Conservation (phyloP, 2,888 invertebrate species). For the Drosophila ezoana region DNA sequence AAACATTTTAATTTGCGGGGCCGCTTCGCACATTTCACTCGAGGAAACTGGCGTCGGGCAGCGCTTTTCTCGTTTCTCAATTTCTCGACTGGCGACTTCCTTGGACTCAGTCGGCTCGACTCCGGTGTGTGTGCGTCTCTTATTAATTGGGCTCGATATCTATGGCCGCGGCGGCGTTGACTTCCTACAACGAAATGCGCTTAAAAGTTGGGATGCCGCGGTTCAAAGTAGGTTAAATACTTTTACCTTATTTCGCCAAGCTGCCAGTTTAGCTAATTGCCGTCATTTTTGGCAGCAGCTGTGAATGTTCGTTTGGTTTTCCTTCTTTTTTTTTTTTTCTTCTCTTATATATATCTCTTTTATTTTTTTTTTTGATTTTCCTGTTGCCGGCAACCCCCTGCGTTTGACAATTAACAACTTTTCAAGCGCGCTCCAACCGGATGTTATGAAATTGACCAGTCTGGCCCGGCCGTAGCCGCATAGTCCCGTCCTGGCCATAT, state of each 20-base stretch:
- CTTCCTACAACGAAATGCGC: constrained; percentile 71
- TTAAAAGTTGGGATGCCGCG: constrained; percentile 34
- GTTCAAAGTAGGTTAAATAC: constrained; percentile 73
- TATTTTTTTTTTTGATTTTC: constrained; percentile 35
- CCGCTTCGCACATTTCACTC: constrained; percentile 57
- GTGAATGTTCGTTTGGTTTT: constrained; percentile 11
- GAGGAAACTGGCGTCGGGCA: constrained; percentile 39
- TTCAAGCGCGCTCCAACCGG: constrained; percentile 80
- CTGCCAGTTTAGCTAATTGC: constrained; percentile 64
- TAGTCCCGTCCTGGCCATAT: constrained; percentile 58
- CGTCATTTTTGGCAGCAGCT: constrained; percentile 66
- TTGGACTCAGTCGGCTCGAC: constrained; percentile 36
- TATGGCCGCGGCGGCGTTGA: constrained; percentile 12
- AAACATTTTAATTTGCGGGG: constrained; percentile 64
- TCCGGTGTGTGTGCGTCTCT: constrained; percentile 32
- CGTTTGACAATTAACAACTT: constrained; percentile 75
- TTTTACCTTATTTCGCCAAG: constrained; percentile 71
- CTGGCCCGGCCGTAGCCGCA: constrained; percentile 8
- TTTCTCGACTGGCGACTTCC: constrained; percentile 56
- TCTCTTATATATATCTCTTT: constrained; percentile 1
- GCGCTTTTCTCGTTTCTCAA: constrained; percentile 7
- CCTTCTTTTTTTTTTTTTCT: neutral
- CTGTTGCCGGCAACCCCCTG: constrained; percentile 57
- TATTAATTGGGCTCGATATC: constrained; percentile 60
- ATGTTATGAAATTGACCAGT: constrained; percentile 80